Percentiles rank a stretch among this genome's conserved stretches.
These are phyloP conservation scores for Mus spretus DNA, from an alignment of 2,797 vertebrate genomes.

Conservation along the genomic window DNA sequence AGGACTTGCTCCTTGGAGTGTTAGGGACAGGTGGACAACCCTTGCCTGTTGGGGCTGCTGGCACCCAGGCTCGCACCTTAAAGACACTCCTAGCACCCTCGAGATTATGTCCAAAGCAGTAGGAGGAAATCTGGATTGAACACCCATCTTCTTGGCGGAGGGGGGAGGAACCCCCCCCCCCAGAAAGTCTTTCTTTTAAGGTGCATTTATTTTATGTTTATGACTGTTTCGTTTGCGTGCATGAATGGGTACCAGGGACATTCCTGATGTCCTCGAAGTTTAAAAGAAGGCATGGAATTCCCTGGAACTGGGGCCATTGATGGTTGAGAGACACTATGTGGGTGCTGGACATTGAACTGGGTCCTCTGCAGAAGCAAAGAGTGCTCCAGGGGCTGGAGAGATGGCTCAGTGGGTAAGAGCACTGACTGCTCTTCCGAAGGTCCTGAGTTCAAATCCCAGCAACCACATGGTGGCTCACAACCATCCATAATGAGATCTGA, in stretches of 20 bases:
- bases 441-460: too few species aligned
- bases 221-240: not conserved
- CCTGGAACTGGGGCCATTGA: not conserved
- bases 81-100: not conserved
- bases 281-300: not conserved
- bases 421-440: too few species aligned
- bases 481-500: too few species aligned
- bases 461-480: too few species aligned
- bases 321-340: not conserved
- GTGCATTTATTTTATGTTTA: not conserved
- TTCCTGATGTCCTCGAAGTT: not conserved
- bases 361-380: not conserved
- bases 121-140: not conserved
- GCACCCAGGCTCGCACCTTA: not conserved
- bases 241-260: not conserved
- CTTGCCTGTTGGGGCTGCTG: not conserved
- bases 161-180: not conserved
- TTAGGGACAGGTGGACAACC: not conserved
- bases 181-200: not conserved
- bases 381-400: too few species aligned
- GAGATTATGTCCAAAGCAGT: not conserved
- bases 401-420: too few species aligned
- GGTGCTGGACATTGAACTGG: not conserved
- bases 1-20: not conserved
- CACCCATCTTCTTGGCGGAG: not conserved